phyloP scores from a whole-genome alignment of 2,888 invertebrate species.

The Ligdia adustata region DNA sequence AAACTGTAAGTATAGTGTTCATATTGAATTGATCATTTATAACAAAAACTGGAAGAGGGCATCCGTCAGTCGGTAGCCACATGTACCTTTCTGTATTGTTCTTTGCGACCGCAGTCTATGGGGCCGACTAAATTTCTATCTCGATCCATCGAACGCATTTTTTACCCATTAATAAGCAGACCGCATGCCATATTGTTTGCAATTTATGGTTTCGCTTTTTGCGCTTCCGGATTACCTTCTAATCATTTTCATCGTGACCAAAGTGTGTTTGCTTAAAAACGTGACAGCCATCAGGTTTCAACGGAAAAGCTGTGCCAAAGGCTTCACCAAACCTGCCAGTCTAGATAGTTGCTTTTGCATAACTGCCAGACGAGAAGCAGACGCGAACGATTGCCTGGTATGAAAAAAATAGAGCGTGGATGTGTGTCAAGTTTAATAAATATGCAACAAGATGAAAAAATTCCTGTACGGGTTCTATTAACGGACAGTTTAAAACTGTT shows the following conservation, averaged over 20 bases:
- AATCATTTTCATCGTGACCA: conserved; percentile 23
- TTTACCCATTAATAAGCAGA: conserved; percentile 57
- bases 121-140: conserved; percentile 60
- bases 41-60: conserved; percentile 47
- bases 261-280: conserved; percentile 20
- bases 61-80: conserved; percentile 79
- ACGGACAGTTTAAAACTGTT: conserved; percentile 43
- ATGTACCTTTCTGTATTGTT: conserved; percentile 75
- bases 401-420: conserved; percentile 1
- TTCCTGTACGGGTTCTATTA: conserved; percentile 23
- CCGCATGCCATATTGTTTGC: conserved; percentile 67
- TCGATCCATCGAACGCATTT: conserved; percentile 65
- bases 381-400: not conserved
- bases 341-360: not conserved
- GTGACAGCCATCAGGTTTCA: conserved; percentile 16
- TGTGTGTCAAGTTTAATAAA: conserved; percentile 10
- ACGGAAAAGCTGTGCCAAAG: conserved; percentile 13
- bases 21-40: conserved; percentile 33
- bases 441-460: conserved; percentile 16
- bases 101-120: conserved; percentile 68
- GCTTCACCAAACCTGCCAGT: not conserved
- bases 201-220: conserved; percentile 74
- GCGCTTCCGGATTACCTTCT: conserved; percentile 62
- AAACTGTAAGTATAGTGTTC: conserved; percentile 28
- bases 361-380: not conserved